Conservation (phyloP, 2,797 vertebrate species). For the Siniperca scherzeri region DNA sequence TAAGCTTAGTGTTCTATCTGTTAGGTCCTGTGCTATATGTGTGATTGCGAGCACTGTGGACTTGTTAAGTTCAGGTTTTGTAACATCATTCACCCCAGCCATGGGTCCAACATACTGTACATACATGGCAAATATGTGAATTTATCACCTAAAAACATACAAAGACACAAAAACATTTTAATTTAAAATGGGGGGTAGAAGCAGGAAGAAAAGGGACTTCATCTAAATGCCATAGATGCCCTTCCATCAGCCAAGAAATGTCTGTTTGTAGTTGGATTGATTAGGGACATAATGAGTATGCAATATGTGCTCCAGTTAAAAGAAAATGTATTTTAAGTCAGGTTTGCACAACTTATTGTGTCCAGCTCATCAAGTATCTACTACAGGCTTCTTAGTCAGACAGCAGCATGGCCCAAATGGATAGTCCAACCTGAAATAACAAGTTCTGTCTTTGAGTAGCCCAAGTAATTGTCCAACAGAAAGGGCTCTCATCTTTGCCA, state of each 20-base stretch:
- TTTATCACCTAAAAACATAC: slow-evolving; percentile 45
- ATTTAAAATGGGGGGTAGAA: slow-evolving; percentile 43
- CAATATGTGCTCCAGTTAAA: slow-evolving; percentile 22
- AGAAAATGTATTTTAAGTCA: slow-evolving; percentile 10
- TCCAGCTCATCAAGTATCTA: slow-evolving; percentile 9
- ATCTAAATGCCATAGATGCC: slow-evolving; percentile 40
- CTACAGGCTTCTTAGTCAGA: background rate
- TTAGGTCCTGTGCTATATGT: background rate
- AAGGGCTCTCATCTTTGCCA: background rate
- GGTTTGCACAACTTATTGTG: slow-evolving; percentile 9
- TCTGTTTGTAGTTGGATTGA: slow-evolving; percentile 11
- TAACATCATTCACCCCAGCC: slow-evolving; percentile 4
- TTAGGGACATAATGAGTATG: slow-evolving; percentile 5
- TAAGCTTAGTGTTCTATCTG: background rate
- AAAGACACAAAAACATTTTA: slow-evolving; percentile 52
- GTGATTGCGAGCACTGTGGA: background rate
- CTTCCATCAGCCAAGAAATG: slow-evolving; percentile 27
- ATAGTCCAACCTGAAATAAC: slow-evolving; percentile 12
- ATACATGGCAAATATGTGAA: slow-evolving; percentile 24
- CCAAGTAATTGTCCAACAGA: slow-evolving; percentile 6
- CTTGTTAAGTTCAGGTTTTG: slow-evolving; percentile 1
- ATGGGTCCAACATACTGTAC: slow-evolving; percentile 18
- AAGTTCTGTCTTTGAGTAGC: slow-evolving; percentile 7
- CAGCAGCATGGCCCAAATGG: background rate
- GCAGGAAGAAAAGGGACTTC: slow-evolving; percentile 54